Percentiles rank a stretch among this genome's conserved stretches.
These are phyloP conservation scores for Argyrosomus regius DNA, from an alignment of 2,797 vertebrate species.

Conservation along the genomic window DNA sequence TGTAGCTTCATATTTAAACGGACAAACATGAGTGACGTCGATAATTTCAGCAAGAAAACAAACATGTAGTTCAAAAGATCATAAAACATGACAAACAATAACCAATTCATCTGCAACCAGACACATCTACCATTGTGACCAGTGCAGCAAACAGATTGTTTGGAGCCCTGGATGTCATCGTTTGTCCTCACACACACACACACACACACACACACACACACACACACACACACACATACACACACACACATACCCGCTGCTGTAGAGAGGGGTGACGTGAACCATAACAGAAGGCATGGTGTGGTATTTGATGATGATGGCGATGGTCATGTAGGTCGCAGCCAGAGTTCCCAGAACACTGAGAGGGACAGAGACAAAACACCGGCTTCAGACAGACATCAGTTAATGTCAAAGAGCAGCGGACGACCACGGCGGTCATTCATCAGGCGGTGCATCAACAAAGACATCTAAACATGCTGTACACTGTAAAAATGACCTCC, in stretches of 20 bases:
- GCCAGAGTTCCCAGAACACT: slow-evolving; percentile 94
- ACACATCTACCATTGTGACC: slow-evolving; percentile 3
- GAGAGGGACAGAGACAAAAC: slow-evolving; percentile 36
- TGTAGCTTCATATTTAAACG: no score
- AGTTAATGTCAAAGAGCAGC: background rate
- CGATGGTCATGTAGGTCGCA: slow-evolving; percentile 91
- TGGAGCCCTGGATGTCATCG: slow-evolving; percentile 4
- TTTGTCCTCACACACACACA: background rate
- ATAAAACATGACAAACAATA: background rate
- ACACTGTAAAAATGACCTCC: no score
- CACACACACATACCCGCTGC: slow-evolving; percentile 79
- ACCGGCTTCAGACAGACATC: slow-evolving; percentile 16
- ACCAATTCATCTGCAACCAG: background rate
- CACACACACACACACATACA: background rate
- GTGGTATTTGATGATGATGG: slow-evolving; percentile 90
- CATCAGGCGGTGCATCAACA: background rate
- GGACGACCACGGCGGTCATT: slow-evolving; percentile 12
- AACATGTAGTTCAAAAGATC: no score
- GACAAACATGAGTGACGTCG: no score
- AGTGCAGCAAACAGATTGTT: slow-evolving; percentile 11
- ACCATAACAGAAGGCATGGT: slow-evolving; percentile 68
- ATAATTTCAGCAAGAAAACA: no score
- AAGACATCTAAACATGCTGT: no score
- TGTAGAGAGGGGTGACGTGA: slow-evolving; percentile 57
- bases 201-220: background rate